Base-by-base conservation (phyloP, 2,113 vertebrate species). In the Perognathus longimembris region DNA sequence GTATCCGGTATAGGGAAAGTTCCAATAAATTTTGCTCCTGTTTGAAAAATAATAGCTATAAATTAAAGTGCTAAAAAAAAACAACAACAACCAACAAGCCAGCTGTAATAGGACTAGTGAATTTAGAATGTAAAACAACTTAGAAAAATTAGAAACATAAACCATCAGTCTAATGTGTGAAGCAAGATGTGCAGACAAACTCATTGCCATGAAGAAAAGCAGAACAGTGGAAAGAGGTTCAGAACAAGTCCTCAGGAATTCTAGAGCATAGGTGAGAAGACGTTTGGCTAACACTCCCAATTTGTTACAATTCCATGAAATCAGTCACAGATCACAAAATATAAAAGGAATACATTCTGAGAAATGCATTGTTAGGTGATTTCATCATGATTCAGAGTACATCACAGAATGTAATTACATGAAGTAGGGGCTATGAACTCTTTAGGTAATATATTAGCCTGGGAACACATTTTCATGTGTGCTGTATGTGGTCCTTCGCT, bases 11-110 rank as follows among this genome's bases (percentile, higher is more conserved):
- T 99, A 75, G 99, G 98, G 95, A 99, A 99, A 80, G 99, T 99
- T 64, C 98, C 98, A 96, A 99, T 98, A 97, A 99, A 99, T 97
- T 98, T 99, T 3, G 98, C 99, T 97, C 99, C 99, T 99, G 95
- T 96, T 97, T 96, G 95, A 94, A 96, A 80, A 77, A 63, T 17
- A 61, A 91, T 78, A 84, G 4, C 8, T 90, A 70, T 11, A 57
- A 45, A 54, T 87, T 92, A 91, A 81, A 86, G 91, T 74, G 64
- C 24, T 59, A 15, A 82, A n/a, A 76, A 26, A 61, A 26, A 26
- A 61, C 20, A 21, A 15, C 15, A 59, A 61, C 50, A 54, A 2
- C 50, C 50, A 24, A 42, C 38, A 61, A 61, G 24, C 6, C 30
- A 87, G 14, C 22, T 45, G 61, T 1, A 8, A 45, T 15, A 45